These are phyloP conservation scores for Forficula auricularia DNA, from an alignment of 1,140 invertebrate genomes.

Conservation along the genomic window DNA sequence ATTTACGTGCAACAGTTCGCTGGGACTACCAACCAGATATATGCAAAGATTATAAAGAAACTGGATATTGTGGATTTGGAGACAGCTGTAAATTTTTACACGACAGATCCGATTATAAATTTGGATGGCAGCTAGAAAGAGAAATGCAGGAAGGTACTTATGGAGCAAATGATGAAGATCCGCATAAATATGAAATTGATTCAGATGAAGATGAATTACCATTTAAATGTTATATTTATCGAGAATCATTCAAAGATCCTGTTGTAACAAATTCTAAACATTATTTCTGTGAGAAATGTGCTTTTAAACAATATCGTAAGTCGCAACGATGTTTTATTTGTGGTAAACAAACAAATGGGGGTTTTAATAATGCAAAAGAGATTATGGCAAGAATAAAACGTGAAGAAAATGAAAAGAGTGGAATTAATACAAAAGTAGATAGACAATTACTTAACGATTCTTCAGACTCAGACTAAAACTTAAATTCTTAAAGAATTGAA, in stretches of 20 bases:
- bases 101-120: slow-evolving; percentile 94
- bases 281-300: slow-evolving; percentile 96
- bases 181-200: slow-evolving; percentile 71
- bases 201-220: slow-evolving; percentile 81
- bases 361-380: slow-evolving; percentile 90
- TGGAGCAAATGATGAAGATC: slow-evolving; percentile 43
- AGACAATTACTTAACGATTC: no score
- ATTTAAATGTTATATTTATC: slow-evolving; percentile 89
- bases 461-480: no score
- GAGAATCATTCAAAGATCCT: slow-evolving; percentile 72
- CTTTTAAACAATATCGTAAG: slow-evolving; percentile 75
- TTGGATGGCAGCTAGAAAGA: slow-evolving; percentile 93
- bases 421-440: no score
- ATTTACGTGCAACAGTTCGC: slow-evolving; percentile 82
- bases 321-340: slow-evolving; percentile 84
- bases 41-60: slow-evolving; percentile 99
- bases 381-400: slow-evolving; percentile 45
- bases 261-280: slow-evolving; percentile 94
- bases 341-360: slow-evolving; percentile 71
- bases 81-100: slow-evolving; percentile 98
- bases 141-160: slow-evolving; percentile 50
- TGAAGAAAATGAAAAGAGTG: slow-evolving; percentile 18
- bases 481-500: no score
- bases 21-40: slow-evolving; percentile 99
- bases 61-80: slow-evolving; percentile 98